Conservation (phyloP, 2,888 invertebrate species). For the Dolichopus griseipennis region DNA sequence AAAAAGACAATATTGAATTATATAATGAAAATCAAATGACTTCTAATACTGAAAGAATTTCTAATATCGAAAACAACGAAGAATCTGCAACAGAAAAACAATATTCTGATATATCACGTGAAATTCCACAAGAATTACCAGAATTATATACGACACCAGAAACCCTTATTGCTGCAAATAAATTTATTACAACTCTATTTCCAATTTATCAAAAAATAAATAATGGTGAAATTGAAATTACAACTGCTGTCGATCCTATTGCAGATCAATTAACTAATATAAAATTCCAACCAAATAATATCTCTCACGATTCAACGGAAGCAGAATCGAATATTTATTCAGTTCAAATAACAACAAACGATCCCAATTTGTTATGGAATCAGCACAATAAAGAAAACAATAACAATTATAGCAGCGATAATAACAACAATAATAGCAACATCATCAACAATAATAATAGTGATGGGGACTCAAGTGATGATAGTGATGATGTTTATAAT, state of each 20-base stretch:
- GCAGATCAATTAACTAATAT: constrained; percentile 1
- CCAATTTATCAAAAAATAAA: constrained; percentile 11
- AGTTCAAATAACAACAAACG: constrained; percentile 7
- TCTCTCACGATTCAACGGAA: constrained; percentile 13
- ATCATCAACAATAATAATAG: constrained; percentile 15
- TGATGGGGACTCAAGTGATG: constrained; percentile 16
- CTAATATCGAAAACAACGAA: not conserved
- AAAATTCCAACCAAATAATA: not conserved
- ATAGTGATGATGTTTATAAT: constrained; percentile 23
- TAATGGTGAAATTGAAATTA: not conserved
- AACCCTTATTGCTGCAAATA: constrained; percentile 22
- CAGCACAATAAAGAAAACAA: constrained; percentile 3
- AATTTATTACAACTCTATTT: constrained; percentile 16
- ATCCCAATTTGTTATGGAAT: not conserved
- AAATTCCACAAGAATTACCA: constrained; percentile 13
- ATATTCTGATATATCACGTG: constrained; percentile 14
- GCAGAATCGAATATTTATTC: constrained; percentile 19
- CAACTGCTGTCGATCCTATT: not conserved
- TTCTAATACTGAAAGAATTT: constrained; percentile 7
- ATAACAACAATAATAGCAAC: not conserved
- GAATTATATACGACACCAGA: constrained; percentile 17
- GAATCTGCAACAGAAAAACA: constrained; percentile 12
- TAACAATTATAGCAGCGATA: not conserved
- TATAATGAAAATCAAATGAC: not conserved
- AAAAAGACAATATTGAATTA: not conserved